Conservation (phyloP, 23 tunicate genomes). For the Ciona savignyi region DNA sequence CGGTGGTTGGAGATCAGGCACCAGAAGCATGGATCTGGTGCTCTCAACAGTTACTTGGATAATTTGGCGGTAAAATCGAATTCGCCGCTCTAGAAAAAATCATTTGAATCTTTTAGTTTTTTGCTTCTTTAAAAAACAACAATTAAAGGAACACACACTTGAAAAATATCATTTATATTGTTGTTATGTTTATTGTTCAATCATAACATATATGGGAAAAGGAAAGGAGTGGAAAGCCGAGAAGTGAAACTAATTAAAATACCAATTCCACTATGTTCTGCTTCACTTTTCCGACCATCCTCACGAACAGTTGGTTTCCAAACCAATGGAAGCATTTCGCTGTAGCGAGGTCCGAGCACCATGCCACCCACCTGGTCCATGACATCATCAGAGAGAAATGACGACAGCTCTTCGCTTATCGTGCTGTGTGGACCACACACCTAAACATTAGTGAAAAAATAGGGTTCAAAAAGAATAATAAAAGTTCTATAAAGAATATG, state of each 20-base stretch:
- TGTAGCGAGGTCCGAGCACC: conserved; percentile 53
- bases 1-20: conserved; percentile 42
- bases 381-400: neutral
- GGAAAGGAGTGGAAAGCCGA: too few relatives aligned
- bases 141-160: conserved; percentile 50
- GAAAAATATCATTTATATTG: too few relatives aligned
- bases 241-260: too few relatives aligned
- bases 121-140: conserved; percentile 45
- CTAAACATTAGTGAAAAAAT: neutral
- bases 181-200: too few relatives aligned
- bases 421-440: neutral
- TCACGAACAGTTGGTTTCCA: conserved; percentile 47
- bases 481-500: too few relatives aligned
- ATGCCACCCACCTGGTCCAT: conserved; percentile 3
- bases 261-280: too few relatives aligned
- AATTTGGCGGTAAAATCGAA: conserved; percentile 49
- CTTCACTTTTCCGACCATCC: neutral
- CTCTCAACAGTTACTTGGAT: conserved; percentile 51
- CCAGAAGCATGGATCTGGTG: conserved; percentile 35
- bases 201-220: too few relatives aligned
- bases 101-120: conserved; percentile 34
- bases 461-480: too few relatives aligned
- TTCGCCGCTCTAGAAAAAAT: neutral
- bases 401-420: neutral
- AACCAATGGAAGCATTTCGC: conserved; percentile 66